Evolutionary conservation across 2,113 vertebrate species (phyloP).

Genomic region (Gnathonemus echidnorhynchus): DNA sequence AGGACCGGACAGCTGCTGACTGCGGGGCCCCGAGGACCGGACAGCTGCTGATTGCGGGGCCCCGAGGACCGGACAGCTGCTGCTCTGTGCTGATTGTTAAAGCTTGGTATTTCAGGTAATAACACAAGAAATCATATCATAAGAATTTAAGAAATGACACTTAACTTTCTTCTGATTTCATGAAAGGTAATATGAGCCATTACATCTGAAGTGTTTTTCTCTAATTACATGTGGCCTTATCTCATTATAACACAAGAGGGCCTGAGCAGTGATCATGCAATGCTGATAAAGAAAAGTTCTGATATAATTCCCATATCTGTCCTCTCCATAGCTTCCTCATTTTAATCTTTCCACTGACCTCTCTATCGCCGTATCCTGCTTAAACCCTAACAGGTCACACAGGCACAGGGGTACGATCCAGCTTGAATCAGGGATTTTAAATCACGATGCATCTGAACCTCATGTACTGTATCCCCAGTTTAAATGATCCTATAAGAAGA

Average conservation of each 20-base stretch:
- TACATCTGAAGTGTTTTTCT: neutral
- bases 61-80: neutral
- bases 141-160: neutral
- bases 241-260: neutral
- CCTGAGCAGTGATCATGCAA: neutral
- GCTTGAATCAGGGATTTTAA: neutral
- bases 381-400: neutral
- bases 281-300: neutral
- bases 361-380: neutral
- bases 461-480: neutral
- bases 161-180: neutral
- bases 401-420: neutral
- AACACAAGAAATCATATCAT: neutral
- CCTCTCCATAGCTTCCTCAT: neutral
- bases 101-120: neutral
- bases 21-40: neutral
- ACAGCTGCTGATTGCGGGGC: neutral
- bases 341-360: neutral
- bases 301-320: neutral
- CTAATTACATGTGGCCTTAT: neutral
- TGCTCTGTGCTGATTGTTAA: neutral
- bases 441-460: neutral
- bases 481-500: neutral
- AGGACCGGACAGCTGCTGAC: neutral
- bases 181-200: neutral